Evolutionary conservation across 2,888 invertebrate genomes (phyloP).

Genomic region (Gryllus longicercus): DNA sequence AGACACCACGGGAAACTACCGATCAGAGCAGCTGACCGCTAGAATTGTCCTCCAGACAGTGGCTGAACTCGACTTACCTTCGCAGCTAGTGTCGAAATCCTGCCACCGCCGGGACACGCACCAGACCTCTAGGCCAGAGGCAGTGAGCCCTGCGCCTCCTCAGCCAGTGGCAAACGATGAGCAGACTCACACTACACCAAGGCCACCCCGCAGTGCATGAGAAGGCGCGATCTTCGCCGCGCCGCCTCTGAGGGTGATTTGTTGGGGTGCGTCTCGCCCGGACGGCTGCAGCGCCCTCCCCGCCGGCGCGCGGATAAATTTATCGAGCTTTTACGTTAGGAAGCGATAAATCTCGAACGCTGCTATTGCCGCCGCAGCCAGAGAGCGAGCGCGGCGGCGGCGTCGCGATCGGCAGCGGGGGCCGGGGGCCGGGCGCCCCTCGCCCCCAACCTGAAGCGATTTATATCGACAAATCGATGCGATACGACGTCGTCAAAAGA

Average conservation of each 20-base stretch:
- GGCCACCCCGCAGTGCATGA: too few relatives aligned
- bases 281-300: not conserved
- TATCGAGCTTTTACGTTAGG: conserved; percentile 17
- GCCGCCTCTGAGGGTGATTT: not conserved
- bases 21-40: too few relatives aligned
- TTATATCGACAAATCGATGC: not conserved
- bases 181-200: too few relatives aligned
- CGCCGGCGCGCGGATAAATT: not conserved
- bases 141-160: too few relatives aligned
- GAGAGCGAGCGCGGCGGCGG: not conserved
- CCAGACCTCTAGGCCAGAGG: too few relatives aligned
- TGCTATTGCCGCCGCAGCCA: not conserved
- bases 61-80: too few relatives aligned
- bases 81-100: too few relatives aligned
- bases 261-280: conserved; percentile 9
- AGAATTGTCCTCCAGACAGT: too few relatives aligned
- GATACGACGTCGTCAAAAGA: not conserved
- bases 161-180: too few relatives aligned
- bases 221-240: not conserved
- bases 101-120: too few relatives aligned
- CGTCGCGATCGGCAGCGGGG: not conserved
- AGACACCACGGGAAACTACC: too few relatives aligned
- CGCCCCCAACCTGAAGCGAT: not conserved
- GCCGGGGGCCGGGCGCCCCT: not conserved
- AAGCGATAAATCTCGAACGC: not conserved